Conservation (phyloP, 2,888 invertebrate species). For the Carterocephalus palaemon region DNA sequence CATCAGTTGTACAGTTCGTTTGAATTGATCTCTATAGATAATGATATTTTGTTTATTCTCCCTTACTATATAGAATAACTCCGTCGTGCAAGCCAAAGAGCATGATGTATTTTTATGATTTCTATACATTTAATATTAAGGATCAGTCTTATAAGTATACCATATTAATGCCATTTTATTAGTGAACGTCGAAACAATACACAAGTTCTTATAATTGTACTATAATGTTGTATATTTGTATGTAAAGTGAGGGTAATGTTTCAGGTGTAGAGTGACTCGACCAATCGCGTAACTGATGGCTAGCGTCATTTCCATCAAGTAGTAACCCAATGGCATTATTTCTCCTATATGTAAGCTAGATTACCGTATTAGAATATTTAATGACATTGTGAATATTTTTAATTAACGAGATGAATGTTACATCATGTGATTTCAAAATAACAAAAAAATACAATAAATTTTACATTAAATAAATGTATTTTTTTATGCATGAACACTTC, state of each 20-base stretch:
- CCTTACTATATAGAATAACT: constrained; percentile 57
- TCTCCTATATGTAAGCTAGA: constrained; percentile 77
- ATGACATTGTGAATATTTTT: constrained; percentile 83
- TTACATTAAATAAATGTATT: constrained; percentile 61
- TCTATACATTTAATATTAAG: constrained; percentile 71
- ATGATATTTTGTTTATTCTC: constrained; percentile 55
- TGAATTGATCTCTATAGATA: constrained; percentile 71
- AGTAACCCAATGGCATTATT: constrained; percentile 76
- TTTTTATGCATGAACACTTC: constrained; percentile 26
- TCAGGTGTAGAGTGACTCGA: constrained; percentile 71
- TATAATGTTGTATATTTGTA: constrained; percentile 77
- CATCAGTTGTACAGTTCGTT: constrained; percentile 56
- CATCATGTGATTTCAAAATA: constrained; percentile 81
- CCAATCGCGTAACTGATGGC: constrained; percentile 70
- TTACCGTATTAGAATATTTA: constrained; percentile 80
- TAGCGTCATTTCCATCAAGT: constrained; percentile 52
- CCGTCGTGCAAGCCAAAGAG: constrained; percentile 79
- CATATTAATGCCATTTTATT: constrained; percentile 76
- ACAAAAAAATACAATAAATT: constrained; percentile 81
- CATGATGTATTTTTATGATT: constrained; percentile 77
- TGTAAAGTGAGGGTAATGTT: constrained; percentile 67
- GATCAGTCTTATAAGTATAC: constrained; percentile 67
- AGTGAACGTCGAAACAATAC: constrained; percentile 68
- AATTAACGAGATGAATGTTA: constrained; percentile 82
- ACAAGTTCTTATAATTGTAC: constrained; percentile 69